Conservation (phyloP, 2,113 vertebrate species). For the Bettongia penicillata region DNA sequence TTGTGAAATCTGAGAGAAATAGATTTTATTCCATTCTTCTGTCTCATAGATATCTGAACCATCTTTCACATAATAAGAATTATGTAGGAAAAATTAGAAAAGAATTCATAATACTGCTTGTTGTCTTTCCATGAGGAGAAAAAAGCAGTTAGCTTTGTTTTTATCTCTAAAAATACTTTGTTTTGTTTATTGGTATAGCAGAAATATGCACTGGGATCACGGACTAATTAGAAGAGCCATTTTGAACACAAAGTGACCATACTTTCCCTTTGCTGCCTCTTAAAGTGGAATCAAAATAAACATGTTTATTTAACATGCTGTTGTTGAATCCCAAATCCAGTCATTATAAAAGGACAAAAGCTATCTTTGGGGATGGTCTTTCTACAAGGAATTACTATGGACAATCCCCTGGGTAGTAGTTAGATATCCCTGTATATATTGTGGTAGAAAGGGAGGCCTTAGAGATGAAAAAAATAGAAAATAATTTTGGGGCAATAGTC, state of each 20-base stretch:
- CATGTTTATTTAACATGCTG: slow-evolving; percentile 72
- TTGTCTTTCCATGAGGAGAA: slow-evolving; percentile 27
- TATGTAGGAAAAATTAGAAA: not conserved
- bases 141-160: slow-evolving; percentile 11
- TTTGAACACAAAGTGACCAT: slow-evolving; percentile 67
- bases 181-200: slow-evolving; percentile 66
- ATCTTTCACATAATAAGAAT: not conserved
- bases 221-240: slow-evolving; percentile 75
- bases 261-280: slow-evolving; percentile 69
- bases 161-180: slow-evolving; percentile 60
- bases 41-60: not conserved
- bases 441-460: slow-evolving; percentile 64
- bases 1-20: slow-evolving; percentile 47
- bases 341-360: slow-evolving; percentile 78
- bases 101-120: not conserved
- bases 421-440: slow-evolving; percentile 76
- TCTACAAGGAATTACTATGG: slow-evolving; percentile 79
- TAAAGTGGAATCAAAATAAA: slow-evolving; percentile 73
- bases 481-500: slow-evolving; percentile 67
- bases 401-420: slow-evolving; percentile 72
- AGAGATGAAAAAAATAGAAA: slow-evolving; percentile 73
- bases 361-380: slow-evolving; percentile 80
- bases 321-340: slow-evolving; percentile 74
- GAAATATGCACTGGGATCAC: slow-evolving; percentile 64
- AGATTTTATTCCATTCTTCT: slow-evolving; percentile 45